phyloP scores from a whole-genome alignment of 64 coral and sea anemone genomes.

The Montipora foliosa region DNA sequence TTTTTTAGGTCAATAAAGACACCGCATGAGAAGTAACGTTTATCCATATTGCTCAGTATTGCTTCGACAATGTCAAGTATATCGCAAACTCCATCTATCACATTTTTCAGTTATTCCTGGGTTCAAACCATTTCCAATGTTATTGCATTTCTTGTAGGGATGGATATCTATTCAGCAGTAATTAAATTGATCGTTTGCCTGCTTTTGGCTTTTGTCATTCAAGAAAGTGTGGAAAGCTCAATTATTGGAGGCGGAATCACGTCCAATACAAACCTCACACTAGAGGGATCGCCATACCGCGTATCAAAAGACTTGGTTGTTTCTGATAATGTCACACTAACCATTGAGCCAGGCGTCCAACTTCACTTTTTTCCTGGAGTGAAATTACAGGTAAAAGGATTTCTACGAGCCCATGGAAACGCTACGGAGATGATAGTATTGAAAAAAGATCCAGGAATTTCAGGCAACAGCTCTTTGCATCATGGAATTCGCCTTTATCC shows the following conservation, averaged over 20 bases:
- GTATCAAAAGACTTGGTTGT: constrained; percentile 30
- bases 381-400: constrained; percentile 32
- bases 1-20: too few species aligned
- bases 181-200: neutral
- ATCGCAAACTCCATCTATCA: too few species aligned
- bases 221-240: neutral
- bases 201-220: neutral
- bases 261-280: constrained; percentile 5
- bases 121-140: too few species aligned
- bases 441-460: neutral
- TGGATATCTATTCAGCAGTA: neutral
- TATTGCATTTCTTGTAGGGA: too few species aligned
- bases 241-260: neutral
- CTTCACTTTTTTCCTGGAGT: constrained; percentile 18
- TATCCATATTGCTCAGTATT: too few species aligned
- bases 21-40: too few species aligned
- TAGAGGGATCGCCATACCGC: constrained; percentile 22
- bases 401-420: constrained; percentile 43
- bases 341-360: constrained; percentile 49
- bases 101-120: too few species aligned
- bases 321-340: constrained; percentile 10
- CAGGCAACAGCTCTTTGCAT: neutral
- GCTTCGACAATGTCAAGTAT: too few species aligned
- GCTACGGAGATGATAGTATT: constrained; percentile 22
- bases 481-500: constrained; percentile 11